These are phyloP conservation scores for Neodontobutis hainanensis DNA, from an alignment of 2,113 vertebrate genomes.

Conservation along the genomic window DNA sequence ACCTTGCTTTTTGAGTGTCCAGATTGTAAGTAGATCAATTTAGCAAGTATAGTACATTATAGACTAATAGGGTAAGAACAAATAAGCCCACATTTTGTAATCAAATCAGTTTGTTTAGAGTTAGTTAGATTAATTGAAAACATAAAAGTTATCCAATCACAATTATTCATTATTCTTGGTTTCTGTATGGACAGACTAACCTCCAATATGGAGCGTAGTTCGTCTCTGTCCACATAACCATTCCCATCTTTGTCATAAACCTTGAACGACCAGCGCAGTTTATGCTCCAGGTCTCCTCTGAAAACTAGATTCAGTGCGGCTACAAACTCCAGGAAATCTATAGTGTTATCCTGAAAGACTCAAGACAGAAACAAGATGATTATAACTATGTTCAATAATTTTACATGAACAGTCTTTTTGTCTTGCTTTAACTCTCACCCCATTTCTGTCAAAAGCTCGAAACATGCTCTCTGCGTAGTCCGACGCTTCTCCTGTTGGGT, in stretches of 20 bases:
- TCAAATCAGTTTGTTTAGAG: too few relatives aligned
- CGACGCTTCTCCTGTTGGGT: slow-evolving; percentile 69
- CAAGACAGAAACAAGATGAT: too few relatives aligned
- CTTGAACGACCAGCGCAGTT: slow-evolving; percentile 81
- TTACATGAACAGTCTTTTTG: too few relatives aligned
- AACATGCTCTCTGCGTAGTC: slow-evolving; percentile 79
- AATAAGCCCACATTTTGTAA: too few relatives aligned
- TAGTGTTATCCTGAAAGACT: slow-evolving; percentile 76
- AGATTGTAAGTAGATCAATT: too few relatives aligned
- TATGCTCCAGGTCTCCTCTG: slow-evolving; percentile 77
- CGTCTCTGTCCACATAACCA: slow-evolving; percentile 71
- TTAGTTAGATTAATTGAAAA: too few relatives aligned
- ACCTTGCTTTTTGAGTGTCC: too few relatives aligned
- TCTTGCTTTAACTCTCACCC: slow-evolving; percentile 63
- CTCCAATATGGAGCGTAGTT: slow-evolving; percentile 74
- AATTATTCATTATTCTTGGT: background rate
- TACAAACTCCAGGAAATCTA: slow-evolving; percentile 82
- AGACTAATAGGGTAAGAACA: too few relatives aligned
- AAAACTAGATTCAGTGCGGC: slow-evolving; percentile 78
- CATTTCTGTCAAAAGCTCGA: slow-evolving; percentile 78
- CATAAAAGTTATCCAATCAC: background rate
- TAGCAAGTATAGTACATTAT: too few relatives aligned
- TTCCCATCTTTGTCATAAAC: slow-evolving; percentile 79
- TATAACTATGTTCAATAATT: too few relatives aligned
- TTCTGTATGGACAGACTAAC: slow-evolving; percentile 41